Base-by-base conservation (phyloP, 2,113 vertebrate genomes). In the Osmerus eperlanus region DNA sequence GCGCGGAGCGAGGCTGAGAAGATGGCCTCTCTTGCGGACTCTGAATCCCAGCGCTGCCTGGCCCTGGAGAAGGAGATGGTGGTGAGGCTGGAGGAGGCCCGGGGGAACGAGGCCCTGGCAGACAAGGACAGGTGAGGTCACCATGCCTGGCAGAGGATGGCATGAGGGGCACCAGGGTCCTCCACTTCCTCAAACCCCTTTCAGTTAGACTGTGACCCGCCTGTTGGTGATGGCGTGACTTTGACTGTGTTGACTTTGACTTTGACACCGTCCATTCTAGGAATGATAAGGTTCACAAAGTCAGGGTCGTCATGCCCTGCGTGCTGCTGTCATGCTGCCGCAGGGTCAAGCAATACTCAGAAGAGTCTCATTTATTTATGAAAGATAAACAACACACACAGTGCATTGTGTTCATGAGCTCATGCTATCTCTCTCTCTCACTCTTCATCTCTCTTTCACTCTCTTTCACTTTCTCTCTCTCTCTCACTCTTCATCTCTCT, bases 31-130 rank as follows among this genome's bases (percentile, higher is more conserved):
- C 77, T 94, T 81, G 93, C 91, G 13, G 91, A 93, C 76, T 90
- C 88, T 0, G 94, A 95, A 89, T 91, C 92, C 0, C 89, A 90
- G 70, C 88, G 91, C 53, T 90, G 93, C 83, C 84, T 52, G 79
- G 90, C 91, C 69, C 89, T 98, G 76, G 88, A 92, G 11, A 91
- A 81, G 75, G 91, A 91, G 83, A 90, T 94, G 88, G 88, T 84
- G 71, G 91, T 90, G 73, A 80, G 76, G 3, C 73, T 47, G 0
- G 87, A 90, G 55, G 92, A 88, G 21, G 73, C 36, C 0, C 73
- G 54, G 51, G 84, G 75, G 14, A 76, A 79, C 0, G 64, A 86
- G 61, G 13, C 56, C 2, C 18, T 88, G 74, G 85, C 81, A 3
- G 86, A 92, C 55, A 91, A 86, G 62, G 90, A 95, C 80, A 94